Evolutionary conservation across 2,888 invertebrate genomes (phyloP), one percentile per base, ranked within the genome.

Genomic region (Mythimna ferrago): DNA sequence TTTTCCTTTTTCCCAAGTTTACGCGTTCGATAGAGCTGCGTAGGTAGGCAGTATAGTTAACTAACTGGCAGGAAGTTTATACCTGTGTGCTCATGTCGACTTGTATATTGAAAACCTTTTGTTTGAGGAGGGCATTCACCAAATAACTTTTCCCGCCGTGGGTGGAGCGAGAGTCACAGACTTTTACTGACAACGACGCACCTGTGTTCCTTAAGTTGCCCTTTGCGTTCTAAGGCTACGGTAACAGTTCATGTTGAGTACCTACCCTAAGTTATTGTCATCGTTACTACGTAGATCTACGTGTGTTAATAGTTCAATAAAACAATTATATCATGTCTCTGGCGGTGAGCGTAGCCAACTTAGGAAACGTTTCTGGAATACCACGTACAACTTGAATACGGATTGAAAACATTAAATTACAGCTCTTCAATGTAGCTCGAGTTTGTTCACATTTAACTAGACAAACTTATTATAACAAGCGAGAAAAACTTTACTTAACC

Each of bases 281-380:
- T 58, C 6, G 16, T 11, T 16, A 19, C 26, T 56, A 38, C n/a
- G 6, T 10, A 56, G 3, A 26, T 67, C 44, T 64, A 14, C 19
- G 16, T 62, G 10, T 54, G 44, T 69, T 41, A 71, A 73, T 75
- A 66, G 75, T 82, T 78, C 58, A 76, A 41, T 65, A 60, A 75
- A 68, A 32, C 26, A 71, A 72, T 79, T 69, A 72, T 35, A 35
- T 63, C 26, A 19, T 38, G 16, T 58, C 26, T 41, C 54, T 66
- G 54, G 38, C 21, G 51, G 56, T 73, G 60, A 60, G 19, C 58
- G 16, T 54, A n/a, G 61, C 16, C 56, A 67, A 73, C 63, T 69
- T 41, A n/a, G 48, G 57, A 62, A 75, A 66, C 53, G 19, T 58
- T 54, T 65, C 21, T 41, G 32, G n/a, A 54, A 82, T 64, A 57